Evolutionary conservation across 2,797 vertebrate species (phyloP), one percentile per base, ranked within the genome.

Genomic region (Semotilus atromaculatus): DNA sequence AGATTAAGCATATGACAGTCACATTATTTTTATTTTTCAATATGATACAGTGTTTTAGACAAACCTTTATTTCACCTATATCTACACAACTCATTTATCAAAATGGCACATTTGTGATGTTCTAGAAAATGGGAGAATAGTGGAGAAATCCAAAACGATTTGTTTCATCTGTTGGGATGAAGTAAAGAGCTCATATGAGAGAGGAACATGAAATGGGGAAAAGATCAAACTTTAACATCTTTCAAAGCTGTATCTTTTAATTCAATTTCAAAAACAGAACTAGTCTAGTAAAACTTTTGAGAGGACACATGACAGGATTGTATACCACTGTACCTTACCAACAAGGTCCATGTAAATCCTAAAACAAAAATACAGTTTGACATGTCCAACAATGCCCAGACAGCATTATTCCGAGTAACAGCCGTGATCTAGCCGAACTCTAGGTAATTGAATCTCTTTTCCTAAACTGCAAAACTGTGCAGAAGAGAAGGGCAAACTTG

Each of bases 261-360:
- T 58, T n/a, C n/a, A 4, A 67, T 48, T 68, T 67, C 43, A 67
- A 80, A 66, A 68, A 14, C 79, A 68, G 16, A 80, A 71, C 4
- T 10, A 14, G 10, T 21, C 18, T 58, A 6, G n/a, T 29, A 18
- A 68, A 60, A 58, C 18, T 58, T 40, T 43, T 2, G 5, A 77
- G 8, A n/a, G 62, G 36, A 31, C 55, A 75, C 23, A 14, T 31
- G 29, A 64, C 60, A 64, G 29, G 60, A 29, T 62, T 62, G 60
- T 14, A 14, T 29, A 29, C 60, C 5, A 62, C 14, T 45, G 43
- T 29, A 18, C n/a, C 2, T 29, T 23, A 71, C 18, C 19, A 60
- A 38, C 64, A 38, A 53, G 48, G n/a, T 29, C 66, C 64, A 55
- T 51, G 45, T 18, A 73, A 31, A 31, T 73, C 45, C 3, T 51